Conservation (phyloP, 2,113 vertebrate species). For the Pholis gunnellus region DNA sequence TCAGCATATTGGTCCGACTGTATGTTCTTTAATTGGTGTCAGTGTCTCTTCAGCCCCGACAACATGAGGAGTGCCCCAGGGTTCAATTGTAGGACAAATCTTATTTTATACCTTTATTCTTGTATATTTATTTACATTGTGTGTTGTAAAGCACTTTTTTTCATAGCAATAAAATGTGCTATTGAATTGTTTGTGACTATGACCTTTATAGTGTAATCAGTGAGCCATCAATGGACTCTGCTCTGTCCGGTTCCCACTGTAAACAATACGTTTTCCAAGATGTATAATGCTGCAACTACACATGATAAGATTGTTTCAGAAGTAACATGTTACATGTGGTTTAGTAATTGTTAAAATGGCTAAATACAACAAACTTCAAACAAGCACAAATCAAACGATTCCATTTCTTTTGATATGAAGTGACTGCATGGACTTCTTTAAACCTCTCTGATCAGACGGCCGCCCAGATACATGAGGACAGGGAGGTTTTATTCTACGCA, state of each 20-base stretch:
- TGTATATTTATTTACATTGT: neutral
- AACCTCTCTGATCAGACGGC: conserved; percentile 3
- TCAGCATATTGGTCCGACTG: neutral
- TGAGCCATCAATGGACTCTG: neutral
- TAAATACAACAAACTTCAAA: conserved; percentile 13
- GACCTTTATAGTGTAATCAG: neutral
- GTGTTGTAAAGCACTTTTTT: neutral
- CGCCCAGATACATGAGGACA: neutral
- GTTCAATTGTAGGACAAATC: neutral
- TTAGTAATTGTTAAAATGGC: neutral
- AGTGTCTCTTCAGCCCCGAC: neutral
- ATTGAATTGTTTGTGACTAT: neutral
- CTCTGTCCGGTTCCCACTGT: neutral
- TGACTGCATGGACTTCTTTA: neutral
- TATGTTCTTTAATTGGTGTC: neutral
- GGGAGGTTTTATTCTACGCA: neutral
- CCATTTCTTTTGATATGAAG: neutral
- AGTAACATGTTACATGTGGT: neutral
- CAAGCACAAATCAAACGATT: neutral
- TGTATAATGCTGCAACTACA: neutral
- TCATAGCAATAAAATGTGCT: neutral
- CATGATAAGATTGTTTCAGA: neutral
- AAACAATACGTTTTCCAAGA: neutral
- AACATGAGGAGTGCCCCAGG: conserved; percentile 2
- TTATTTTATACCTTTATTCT: neutral